Percentiles rank a stretch among this genome's conserved stretches.
phyloP scores from a whole-genome alignment of 1,140 invertebrate species.

The Ladona fulva region DNA sequence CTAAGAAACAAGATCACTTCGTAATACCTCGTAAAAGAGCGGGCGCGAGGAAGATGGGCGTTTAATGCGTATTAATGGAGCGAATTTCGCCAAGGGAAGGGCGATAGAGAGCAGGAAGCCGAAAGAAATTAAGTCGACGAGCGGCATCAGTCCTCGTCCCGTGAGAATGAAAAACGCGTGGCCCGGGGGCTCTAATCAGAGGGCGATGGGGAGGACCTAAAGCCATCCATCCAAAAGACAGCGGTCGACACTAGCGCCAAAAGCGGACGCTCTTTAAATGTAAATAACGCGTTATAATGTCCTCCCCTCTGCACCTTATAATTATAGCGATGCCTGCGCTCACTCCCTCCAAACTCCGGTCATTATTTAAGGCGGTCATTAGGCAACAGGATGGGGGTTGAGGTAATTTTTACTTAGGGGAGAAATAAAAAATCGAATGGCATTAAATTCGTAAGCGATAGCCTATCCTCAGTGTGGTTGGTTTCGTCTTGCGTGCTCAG shows the following conservation, averaged over 20 bases:
- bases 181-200: background rate
- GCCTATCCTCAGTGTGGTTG: background rate
- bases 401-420: background rate
- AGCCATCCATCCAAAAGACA: background rate
- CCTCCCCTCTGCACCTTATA: background rate
- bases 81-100: background rate
- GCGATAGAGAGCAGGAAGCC: background rate
- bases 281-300: background rate
- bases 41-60: background rate
- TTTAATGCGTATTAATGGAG: constrained; percentile 2
- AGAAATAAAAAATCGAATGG: background rate
- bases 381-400: background rate
- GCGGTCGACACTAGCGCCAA: background rate
- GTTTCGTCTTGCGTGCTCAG: too few species aligned
- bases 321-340: background rate
- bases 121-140: background rate
- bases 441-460: background rate
- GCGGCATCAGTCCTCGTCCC: background rate
- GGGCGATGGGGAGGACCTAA: background rate
- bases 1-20: too few species aligned
- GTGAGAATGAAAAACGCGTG: background rate
- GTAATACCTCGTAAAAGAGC: too few species aligned
- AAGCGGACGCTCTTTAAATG: background rate
- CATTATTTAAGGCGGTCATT: background rate
- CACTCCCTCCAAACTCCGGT: too few species aligned